Evolutionary conservation across 2,797 vertebrate species (phyloP), one percentile per base, ranked within the genome.

Genomic region (Lutjanus campechanus): DNA sequence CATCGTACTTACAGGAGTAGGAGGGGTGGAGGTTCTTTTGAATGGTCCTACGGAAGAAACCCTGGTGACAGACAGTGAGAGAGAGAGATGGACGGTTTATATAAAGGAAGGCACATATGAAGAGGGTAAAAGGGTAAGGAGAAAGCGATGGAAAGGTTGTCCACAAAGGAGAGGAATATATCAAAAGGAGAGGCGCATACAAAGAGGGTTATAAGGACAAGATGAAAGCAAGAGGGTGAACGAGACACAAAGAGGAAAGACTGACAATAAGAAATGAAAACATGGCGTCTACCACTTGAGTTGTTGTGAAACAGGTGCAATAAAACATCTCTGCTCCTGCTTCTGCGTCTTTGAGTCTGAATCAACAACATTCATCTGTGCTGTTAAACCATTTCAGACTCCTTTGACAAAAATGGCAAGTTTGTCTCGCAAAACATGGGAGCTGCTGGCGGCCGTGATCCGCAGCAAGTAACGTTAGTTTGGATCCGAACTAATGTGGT

Each of bases 1-100:
- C 97, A 91, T 99, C 97, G 80, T 99, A 99, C 69, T 99, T 99
- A 90, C 98, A 99, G 91, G 97, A 98, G 93, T 99, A 99, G 82
- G 96, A 91, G 67, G 98, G 98, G 87, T 99, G 97, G 90, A 99
- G 96, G 95, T 98, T 99, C 96, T 99, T 99, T 92, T 99, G 98
- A 88, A 99, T 99, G 93, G 98, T 99, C 92, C 98, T 96, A 70
- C 98, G 97, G 89, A 99, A 99, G 93, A 99, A 99, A 59, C 98
- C 98, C 98, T 99, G 93, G 6, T 50, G 41, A 63, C 8, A 5
- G 12, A 69, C 5, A 5, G 15, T 1, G 13, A 40, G 49, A 19
- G 46, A 11, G 65, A 41, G 15, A 40, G 51, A 16, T 6, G 54
- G 46, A 53, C 0, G 43, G 2, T 15, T 12, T 46, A 15, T 0